These are phyloP conservation scores for Spinus olivaceus DNA, from an alignment of 2,797 vertebrate species.

Conservation along the genomic window DNA sequence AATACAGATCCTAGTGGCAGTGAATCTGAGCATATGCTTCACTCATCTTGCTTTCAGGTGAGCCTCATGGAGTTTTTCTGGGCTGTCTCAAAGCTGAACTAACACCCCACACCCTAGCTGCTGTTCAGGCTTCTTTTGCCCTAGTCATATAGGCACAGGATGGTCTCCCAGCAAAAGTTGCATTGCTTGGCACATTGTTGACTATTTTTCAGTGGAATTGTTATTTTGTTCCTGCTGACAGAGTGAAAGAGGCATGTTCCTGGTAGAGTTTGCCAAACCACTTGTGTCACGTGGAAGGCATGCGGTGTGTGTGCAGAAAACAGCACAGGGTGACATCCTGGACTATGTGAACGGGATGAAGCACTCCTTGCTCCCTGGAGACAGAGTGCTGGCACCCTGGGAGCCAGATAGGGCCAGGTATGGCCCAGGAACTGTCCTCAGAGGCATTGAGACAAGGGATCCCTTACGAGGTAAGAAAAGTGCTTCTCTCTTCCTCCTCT, in stretches of 20 bases:
- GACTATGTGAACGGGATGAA: slow-evolving; percentile 55
- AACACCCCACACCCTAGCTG: background rate
- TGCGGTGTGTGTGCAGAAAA: slow-evolving; percentile 44
- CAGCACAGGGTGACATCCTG: slow-evolving; percentile 77
- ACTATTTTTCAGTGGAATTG: background rate
- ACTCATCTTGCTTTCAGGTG: background rate
- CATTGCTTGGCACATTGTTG: background rate
- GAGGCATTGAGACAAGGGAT: slow-evolving; percentile 69
- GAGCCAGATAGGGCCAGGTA: slow-evolving; percentile 74
- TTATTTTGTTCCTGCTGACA: slow-evolving; percentile 51
- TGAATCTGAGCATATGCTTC: background rate
- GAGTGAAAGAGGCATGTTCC: slow-evolving; percentile 70
- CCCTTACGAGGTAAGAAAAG: slow-evolving; percentile 69
- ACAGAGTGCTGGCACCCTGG: slow-evolving; percentile 85
- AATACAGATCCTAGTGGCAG: background rate
- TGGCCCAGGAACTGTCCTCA: slow-evolving; percentile 81
- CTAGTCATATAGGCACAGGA: background rate
- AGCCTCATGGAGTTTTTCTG: background rate
- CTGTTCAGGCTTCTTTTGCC: background rate
- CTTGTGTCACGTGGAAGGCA: background rate
- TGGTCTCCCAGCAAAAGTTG: background rate
- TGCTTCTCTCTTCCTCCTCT: background rate
- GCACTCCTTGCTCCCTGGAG: slow-evolving; percentile 74
- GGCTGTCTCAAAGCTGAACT: background rate
- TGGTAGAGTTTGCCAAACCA: slow-evolving; percentile 79